phyloP scores from a whole-genome alignment of 2,888 invertebrate genomes.

The Eupithecia subumbrata region DNA sequence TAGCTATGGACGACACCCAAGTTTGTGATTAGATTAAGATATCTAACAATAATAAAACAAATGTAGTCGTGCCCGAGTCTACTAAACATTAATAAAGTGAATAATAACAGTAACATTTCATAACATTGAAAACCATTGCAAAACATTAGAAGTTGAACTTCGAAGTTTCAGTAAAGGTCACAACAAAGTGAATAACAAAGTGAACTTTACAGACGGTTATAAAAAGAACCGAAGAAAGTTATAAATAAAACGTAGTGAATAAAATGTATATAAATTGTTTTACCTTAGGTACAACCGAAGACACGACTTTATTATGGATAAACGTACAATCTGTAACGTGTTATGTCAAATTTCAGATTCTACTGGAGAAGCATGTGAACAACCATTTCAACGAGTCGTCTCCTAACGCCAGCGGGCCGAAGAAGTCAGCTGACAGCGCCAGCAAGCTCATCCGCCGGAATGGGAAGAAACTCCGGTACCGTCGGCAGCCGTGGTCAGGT shows the following conservation, averaged over 20 bases:
- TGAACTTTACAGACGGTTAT: constrained; percentile 9
- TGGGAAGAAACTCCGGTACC: constrained; percentile 93
- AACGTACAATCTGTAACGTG: background rate
- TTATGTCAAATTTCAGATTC: constrained; percentile 82
- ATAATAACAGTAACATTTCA: constrained; percentile 7
- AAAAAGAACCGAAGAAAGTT: constrained; percentile 16
- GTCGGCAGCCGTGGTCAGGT: constrained; percentile 96
- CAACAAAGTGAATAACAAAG: constrained; percentile 13
- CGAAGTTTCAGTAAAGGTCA: constrained; percentile 2
- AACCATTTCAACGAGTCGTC: constrained; percentile 91
- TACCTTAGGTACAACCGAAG: background rate
- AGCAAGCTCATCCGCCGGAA: constrained; percentile 92
- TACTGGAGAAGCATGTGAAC: constrained; percentile 96
- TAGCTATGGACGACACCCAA: constrained; percentile 35
- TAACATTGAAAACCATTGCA: constrained; percentile 9
- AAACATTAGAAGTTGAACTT: background rate
- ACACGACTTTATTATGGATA: background rate
- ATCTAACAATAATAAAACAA: constrained; percentile 16
- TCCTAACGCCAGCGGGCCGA: constrained; percentile 83
- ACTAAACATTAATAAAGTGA: constrained; percentile 19
- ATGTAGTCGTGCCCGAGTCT: background rate
- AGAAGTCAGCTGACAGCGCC: constrained; percentile 88
- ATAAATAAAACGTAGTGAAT: constrained; percentile 13
- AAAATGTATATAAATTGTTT: constrained; percentile 3
- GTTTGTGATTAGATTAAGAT: constrained; percentile 38